Evolutionary conservation across 2,888 invertebrate species (phyloP), one percentile per base, ranked within the genome.

Genomic region (Elegia similella): DNA sequence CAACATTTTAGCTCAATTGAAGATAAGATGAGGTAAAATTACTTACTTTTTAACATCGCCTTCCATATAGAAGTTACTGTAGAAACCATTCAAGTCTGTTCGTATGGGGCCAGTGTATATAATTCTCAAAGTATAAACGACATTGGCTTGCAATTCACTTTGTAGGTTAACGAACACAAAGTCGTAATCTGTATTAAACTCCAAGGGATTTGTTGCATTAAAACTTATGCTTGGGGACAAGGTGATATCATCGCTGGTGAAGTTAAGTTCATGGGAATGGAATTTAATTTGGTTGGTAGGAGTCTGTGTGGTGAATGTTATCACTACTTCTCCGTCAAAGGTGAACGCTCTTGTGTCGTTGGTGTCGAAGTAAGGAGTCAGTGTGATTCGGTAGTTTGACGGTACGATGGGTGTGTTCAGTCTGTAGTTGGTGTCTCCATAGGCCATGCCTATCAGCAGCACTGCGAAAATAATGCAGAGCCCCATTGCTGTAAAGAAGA

Each of bases 21-120:
- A 2, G 5, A 23, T 23, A 23, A 3, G 23, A 23, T 23, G 5
- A 23, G 5, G 54, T 13, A 55, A 42, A 15, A 29, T 15, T 63
- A 87, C 89, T 88, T 82, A 93, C 94, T 92, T 93, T 59, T 78
- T 92, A 42, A 86, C 78, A 1, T 88, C 88, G 30, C 84, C 73
- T 52, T 92, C 82, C 5, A 80, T 68, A 66, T 95, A 95, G 43
- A 90, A 92, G 67, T 93, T 94, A 57, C 92, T 92, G 69, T 94
- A 95, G 66, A 95, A 94, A 55, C 95, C 95, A 57, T 76, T 86
- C 62, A 94, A 80, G 60, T 92, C 92, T 0, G 85, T 78, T 65
- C 93, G 92, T 32, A 95, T 88, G 0, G 82, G 77, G 1, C 94
- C 95, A 0, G 65, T 80, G 65, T 93, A 95, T 0, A 70, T 63